Conservation (phyloP, 2,888 invertebrate genomes). For the Acanthococcus lagerstroemiae region DNA sequence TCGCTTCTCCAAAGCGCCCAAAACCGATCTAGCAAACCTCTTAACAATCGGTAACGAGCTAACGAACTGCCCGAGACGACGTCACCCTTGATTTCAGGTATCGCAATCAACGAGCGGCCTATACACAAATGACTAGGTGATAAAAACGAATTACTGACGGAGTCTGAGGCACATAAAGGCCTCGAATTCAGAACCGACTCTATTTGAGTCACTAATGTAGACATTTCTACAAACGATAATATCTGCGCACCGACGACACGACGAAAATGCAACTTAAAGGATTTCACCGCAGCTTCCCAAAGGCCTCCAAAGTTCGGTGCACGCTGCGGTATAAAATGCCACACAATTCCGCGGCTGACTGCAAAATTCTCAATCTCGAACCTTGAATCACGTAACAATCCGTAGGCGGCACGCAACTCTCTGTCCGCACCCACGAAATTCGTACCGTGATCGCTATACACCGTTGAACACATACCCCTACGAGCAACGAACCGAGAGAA, state of each 20-base stretch:
- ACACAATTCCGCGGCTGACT: background rate
- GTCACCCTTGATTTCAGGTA: background rate
- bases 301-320: constrained; percentile 37
- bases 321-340: background rate
- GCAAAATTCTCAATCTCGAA: background rate
- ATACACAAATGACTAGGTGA: background rate
- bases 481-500: background rate
- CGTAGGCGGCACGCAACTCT: constrained; percentile 27
- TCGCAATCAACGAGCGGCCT: background rate
- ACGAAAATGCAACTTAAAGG: constrained; percentile 39
- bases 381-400: background rate
- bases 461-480: background rate
- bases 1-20: too few species aligned
- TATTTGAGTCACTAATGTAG: constrained; percentile 39
- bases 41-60: background rate
- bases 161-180: constrained; percentile 36
- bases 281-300: constrained; percentile 40
- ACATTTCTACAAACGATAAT: constrained; percentile 39
- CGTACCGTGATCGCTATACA: background rate
- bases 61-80: background rate
- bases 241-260: constrained; percentile 36
- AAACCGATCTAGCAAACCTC: background rate
- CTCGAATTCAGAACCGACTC: constrained; percentile 39
- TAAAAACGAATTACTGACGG: constrained; percentile 32
- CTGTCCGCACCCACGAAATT: background rate